Conservation (phyloP, 2,888 invertebrate species). For the Drosophila anceps region DNA sequence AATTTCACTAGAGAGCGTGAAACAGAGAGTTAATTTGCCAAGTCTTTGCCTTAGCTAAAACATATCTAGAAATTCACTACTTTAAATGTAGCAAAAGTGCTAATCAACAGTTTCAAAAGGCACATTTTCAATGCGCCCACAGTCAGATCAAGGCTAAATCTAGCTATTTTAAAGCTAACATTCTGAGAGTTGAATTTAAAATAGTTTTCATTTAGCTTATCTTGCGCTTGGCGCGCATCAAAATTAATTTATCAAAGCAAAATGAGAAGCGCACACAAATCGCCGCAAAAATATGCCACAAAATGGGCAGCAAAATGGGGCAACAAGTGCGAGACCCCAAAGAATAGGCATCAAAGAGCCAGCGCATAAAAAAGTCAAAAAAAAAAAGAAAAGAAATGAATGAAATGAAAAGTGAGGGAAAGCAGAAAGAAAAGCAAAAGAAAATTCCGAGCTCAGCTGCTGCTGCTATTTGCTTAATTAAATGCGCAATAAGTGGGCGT, state of each 20-base stretch:
- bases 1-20: too few species aligned
- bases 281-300: constrained; percentile 45
- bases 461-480: constrained; percentile 75
- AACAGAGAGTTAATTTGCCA: too few species aligned
- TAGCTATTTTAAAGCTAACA: not conserved
- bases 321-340: constrained; percentile 56
- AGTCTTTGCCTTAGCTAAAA: not conserved
- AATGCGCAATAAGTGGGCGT: constrained; percentile 62
- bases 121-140: not conserved
- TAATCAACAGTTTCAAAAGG: not conserved
- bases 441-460: constrained; percentile 46
- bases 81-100: not conserved
- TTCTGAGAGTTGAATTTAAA: not conserved
- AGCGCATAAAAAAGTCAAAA: constrained; percentile 21
- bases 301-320: constrained; percentile 55
- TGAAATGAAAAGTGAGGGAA: constrained; percentile 20
- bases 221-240: not conserved
- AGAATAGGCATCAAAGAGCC: constrained; percentile 55
- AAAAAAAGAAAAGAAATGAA: constrained; percentile 3
- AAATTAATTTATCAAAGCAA: constrained; percentile 6
- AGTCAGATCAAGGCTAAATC: not conserved
- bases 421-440: constrained; percentile 2
- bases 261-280: constrained; percentile 1
- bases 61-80: not conserved
- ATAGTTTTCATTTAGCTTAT: not conserved